Evolutionary conservation across 2,888 invertebrate species (phyloP).

Genomic region (Polyommatus icarus): DNA sequence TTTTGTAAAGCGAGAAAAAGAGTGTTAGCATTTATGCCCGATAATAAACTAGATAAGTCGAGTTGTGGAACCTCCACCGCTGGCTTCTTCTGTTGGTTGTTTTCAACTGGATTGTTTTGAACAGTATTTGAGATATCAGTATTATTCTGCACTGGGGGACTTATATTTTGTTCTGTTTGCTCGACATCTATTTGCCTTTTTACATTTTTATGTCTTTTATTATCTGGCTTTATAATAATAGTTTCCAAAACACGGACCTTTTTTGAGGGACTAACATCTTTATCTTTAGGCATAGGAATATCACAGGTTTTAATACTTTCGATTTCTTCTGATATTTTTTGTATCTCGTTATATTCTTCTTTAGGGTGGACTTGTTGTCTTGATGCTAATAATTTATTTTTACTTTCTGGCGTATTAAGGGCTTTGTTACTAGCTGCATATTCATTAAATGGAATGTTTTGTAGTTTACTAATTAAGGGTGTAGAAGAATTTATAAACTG

Average conservation of each 20-base stretch:
- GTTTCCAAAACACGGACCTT: slow-evolving; percentile 65
- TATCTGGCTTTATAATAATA: slow-evolving; percentile 54
- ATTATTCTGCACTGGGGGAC: slow-evolving; percentile 20
- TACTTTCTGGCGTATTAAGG: slow-evolving; percentile 29
- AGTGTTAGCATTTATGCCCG: slow-evolving; percentile 68
- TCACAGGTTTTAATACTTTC: slow-evolving; percentile 41
- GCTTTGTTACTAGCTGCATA: not conserved
- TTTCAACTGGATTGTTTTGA: slow-evolving; percentile 33
- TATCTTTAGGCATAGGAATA: slow-evolving; percentile 46
- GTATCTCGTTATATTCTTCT: slow-evolving; percentile 26
- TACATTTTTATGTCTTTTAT: slow-evolving; percentile 32
- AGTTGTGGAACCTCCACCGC: slow-evolving; percentile 45
- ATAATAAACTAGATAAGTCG: slow-evolving; percentile 61
- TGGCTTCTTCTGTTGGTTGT: slow-evolving; percentile 28
- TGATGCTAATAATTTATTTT: slow-evolving; percentile 31
- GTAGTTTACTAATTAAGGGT: slow-evolving; percentile 37
- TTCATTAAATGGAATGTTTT: not conserved
- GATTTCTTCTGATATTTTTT: slow-evolving; percentile 54
- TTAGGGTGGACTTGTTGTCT: slow-evolving; percentile 45
- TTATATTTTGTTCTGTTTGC: slow-evolving; percentile 31
- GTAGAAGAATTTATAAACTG: slow-evolving; percentile 46
- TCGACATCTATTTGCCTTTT: slow-evolving; percentile 28
- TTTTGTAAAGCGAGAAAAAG: slow-evolving; percentile 69
- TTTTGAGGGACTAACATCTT: slow-evolving; percentile 56
- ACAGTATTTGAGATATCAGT: slow-evolving; percentile 13